Base-by-base conservation (phyloP, 2,113 vertebrate genomes). In the Zootoca vivipara region DNA sequence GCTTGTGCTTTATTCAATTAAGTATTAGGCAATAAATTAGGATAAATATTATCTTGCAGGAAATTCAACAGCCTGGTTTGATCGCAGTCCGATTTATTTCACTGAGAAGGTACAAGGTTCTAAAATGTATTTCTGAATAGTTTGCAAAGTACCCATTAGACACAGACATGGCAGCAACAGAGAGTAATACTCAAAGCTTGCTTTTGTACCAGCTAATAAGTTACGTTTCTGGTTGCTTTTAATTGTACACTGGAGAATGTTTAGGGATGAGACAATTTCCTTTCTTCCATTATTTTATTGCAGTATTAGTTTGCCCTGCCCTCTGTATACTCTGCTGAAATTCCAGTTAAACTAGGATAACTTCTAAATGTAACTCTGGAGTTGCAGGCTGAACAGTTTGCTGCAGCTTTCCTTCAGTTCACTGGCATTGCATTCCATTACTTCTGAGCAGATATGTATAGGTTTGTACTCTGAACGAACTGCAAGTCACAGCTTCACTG, bases 11-110 rank as follows among this genome's bases (percentile, higher is more conserved):
- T 90, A 86, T 90, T 82, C 52, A n/a, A 90, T 33, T 83, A 88
- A 92, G 89, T 83, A 92, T 88, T 73, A 82, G 33, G 30, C 81
- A 92, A 93, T 88, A 93, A 91, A 94, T 92, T 93, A 87, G 85
- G 58, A 38, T 16, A 84, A 91, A 92, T 87, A 67, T 82, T 92
- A 40, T 78, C 56, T 85, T 89, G 0, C 62, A 91, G 4, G 5
- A 10, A 70, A 20, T 91, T 91, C 91, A 94, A 86, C 86, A 94
- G 70, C 83, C 16, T 87, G 40, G 58, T 2, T 89, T 4, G 65
- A 82, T 33, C n/a, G 24, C 16, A 73, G 5, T 42, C 3, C 18
- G 82, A 87, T 91, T 94, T 78, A 91, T 89, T 91, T 90, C 62
- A 80, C 16, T 65, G 0, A 89, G 56, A 58, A 82, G 8, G 12